Base-by-base conservation (phyloP, 2,797 vertebrate genomes). In the Petrocephalus schoutedeni region DNA sequence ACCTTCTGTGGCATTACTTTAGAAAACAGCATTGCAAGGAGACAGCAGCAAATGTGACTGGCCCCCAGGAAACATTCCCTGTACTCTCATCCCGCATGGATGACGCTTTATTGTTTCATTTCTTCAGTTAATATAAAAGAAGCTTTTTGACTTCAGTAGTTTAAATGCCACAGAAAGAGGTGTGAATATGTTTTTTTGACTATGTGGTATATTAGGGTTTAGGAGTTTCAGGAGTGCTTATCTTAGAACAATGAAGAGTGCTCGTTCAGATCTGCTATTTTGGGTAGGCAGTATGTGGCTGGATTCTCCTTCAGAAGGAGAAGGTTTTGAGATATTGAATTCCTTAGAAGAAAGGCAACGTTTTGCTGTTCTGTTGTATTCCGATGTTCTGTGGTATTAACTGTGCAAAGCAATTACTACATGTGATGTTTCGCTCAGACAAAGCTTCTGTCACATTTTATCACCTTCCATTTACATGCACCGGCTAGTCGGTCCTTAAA, bases 371-470 rank as follows among this genome's bases (percentile, higher is more conserved):
- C 92, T 93, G 94, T 94, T 94, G 89, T 92, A 91, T 94, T 94
- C 94, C 94, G 89, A 87, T 93, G 94, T 92, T 94, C 94, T 95
- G 94, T 93, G 89, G 58, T 89, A 93, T 89, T 92, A 90, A 88
- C 87, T 23, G 89, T 91, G 92, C 91, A 93, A 94, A 94, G 92
- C 92, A 94, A 93, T 91, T 93, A 93, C 93, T 93, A 94, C 94
- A 93, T 45, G 92, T 94, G 92, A 89, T 88, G 88, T 89, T 87
- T 93, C 93, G 41, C 90, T 77, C 54, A 16, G 19, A 28, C 51
- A 21, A 59, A 57, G 61, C 61, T 85, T 21, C 58, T 85, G 49
- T 5, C 56, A 74, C 21, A 23, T 77, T 45, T 58, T 61, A 74
- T 9, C 84, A 23, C n/a, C 28, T 53, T 32, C 64, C n/a, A 12